Evolutionary conservation across 2,888 invertebrate species (phyloP).

Genomic region (Neuroscelio doddi): DNA sequence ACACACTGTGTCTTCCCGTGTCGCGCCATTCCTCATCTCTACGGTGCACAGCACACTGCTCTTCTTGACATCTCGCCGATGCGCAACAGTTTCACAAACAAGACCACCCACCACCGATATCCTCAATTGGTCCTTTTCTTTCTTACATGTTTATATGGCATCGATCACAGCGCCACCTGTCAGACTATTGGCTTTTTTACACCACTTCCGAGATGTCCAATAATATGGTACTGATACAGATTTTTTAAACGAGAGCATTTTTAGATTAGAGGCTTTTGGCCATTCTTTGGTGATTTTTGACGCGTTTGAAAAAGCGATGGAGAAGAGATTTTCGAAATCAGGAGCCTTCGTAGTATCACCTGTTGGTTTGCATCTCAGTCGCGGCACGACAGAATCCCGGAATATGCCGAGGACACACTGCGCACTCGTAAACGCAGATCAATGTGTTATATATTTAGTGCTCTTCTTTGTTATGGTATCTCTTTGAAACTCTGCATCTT

Average conservation of each 20-base stretch:
- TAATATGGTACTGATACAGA: too few species aligned
- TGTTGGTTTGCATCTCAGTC: conserved; percentile 1
- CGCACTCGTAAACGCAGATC: conserved; percentile 4
- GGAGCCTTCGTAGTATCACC: conserved; percentile 8
- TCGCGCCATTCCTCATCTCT: neutral
- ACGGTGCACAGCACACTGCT: neutral
- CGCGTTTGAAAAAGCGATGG: too few species aligned
- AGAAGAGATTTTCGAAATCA: neutral
- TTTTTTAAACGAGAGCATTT: too few species aligned
- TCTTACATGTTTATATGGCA: neutral
- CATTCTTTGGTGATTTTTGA: too few species aligned
- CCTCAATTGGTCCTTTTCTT: neutral
- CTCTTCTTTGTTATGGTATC: too few species aligned
- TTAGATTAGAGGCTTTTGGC: too few species aligned
- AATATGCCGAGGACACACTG: conserved; percentile 1
- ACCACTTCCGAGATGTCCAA: too few species aligned
- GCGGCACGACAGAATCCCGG: neutral
- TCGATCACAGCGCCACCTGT: neutral
- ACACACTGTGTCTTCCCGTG: neutral
- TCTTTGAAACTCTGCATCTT: too few species aligned
- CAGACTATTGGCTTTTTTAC: too few species aligned
- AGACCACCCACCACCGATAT: neutral
- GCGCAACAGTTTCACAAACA: conserved; percentile 9
- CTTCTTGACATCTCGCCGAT: neutral
- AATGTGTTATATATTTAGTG: conserved; percentile 6